Evolutionary conservation across 2,113 vertebrate species (phyloP).

Genomic region (Rhynchomys soricoides): DNA sequence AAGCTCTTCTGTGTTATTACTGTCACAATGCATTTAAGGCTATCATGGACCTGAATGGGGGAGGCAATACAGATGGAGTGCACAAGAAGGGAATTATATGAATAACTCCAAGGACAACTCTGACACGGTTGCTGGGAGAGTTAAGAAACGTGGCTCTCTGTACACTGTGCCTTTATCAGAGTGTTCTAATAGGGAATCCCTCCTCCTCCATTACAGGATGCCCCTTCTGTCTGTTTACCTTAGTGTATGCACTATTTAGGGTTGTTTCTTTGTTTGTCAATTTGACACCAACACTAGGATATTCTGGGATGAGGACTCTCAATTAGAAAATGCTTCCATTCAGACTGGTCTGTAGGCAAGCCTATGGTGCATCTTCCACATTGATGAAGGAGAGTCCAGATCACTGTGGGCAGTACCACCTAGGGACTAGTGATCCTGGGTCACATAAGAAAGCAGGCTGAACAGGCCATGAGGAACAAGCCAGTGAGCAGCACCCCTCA

Average conservation of each 20-base stretch:
- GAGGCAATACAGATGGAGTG: neutral
- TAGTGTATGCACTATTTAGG: neutral
- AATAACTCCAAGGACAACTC: neutral
- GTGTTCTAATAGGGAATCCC: neutral
- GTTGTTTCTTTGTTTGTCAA: neutral
- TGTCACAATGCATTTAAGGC: constrained; percentile 18
- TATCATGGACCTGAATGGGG: neutral
- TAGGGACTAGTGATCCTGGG: neutral
- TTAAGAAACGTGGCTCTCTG: neutral
- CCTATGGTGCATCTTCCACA: too few relatives aligned
- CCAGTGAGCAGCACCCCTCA: neutral
- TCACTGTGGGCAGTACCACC: neutral
- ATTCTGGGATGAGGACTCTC: neutral
- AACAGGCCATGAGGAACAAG: neutral
- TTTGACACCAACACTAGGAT: neutral
- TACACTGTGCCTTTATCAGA: neutral
- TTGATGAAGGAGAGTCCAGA: neutral
- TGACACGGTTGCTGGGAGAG: constrained; percentile 8
- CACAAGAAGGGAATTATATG: neutral
- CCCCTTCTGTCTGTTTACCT: neutral
- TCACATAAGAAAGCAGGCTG: neutral
- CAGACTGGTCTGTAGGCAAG: neutral
- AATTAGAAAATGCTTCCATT: neutral
- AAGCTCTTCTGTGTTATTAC: constrained; percentile 13
- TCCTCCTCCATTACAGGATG: neutral